Evolutionary conservation across 2,113 vertebrate genomes (phyloP).

Genomic region (Suricata suricatta): DNA sequence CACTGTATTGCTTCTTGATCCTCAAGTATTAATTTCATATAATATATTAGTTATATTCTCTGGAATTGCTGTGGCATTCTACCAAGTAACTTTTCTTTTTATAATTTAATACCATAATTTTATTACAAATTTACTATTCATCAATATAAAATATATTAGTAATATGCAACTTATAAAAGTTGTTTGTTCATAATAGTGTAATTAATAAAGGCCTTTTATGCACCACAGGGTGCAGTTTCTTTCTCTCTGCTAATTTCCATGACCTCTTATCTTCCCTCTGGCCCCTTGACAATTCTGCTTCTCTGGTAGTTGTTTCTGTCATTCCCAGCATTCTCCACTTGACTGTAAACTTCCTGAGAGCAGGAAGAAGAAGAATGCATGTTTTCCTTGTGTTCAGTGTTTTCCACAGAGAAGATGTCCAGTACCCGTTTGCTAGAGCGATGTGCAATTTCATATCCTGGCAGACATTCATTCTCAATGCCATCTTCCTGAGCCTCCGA

Average conservation of each 20-base stretch:
- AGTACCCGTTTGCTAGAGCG: neutral
- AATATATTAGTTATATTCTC: neutral
- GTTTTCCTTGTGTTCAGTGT: neutral
- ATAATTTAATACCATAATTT: neutral
- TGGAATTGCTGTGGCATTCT: neutral
- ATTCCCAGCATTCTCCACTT: neutral
- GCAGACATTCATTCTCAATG: neutral
- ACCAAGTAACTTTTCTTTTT: neutral
- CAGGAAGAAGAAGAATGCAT: neutral
- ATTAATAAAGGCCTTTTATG: neutral
- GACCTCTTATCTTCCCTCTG: neutral
- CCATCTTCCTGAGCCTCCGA: neutral
- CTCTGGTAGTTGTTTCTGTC: neutral
- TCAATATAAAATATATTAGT: neutral
- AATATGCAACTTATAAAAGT: neutral
- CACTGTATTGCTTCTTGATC: neutral
- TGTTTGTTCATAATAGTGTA: neutral
- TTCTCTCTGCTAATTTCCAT: neutral
- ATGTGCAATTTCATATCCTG: neutral
- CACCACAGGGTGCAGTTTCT: neutral
- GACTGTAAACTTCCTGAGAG: neutral
- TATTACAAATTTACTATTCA: neutral
- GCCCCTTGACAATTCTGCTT: neutral
- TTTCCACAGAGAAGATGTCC: neutral
- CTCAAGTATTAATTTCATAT: neutral